Evolutionary conservation across 2,888 invertebrate species (phyloP), one percentile per base, ranked within the genome.

Genomic region (Anticlea derivata): DNA sequence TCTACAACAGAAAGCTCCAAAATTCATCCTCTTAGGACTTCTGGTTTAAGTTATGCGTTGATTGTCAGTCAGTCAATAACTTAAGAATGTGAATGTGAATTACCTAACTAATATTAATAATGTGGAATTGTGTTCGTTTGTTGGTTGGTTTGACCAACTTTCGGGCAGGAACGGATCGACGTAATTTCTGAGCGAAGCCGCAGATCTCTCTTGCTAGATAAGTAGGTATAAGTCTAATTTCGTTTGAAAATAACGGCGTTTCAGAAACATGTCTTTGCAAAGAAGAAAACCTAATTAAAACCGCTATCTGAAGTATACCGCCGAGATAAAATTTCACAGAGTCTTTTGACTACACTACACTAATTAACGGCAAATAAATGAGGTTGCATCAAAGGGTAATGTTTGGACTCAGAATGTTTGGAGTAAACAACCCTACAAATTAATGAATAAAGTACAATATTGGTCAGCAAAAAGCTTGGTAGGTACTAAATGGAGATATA

Each of bases 281-380:
- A 27, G 12, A 20, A 44, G 24, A 17, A 40, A 35, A 23, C 20
- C 22, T 38, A 50, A 54, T 50, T 48, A 47, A 24, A 39, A 43
- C 17, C 12, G 29, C 45, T 43, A 23, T 33, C 31, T 50, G 34
- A 27, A 34, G 46, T 38, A 46, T 46, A 29, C 44, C 37, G 26
- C 22, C 10, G 22, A 38, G 41, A 41, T 45, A 13, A 34, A 41
- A 26, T 23, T 27, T 29, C 40, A 23, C 26, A 17, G 5, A 24
- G 26, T 43, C 31, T 11, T 47, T 39, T 20, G 38, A n/a, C n/a
- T n/a, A n/a, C n/a, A 33, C 27, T 22, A 47, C 5, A 35, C 39
- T 47, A 39, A 47, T 39, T 47, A 47, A 20, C 31, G 38, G 17
- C 11, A 29, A 39, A 39, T 7, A 22, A 33, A 47, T 38, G 22